These are phyloP conservation scores for Hofmannophila pseudospretella DNA, from an alignment of 2,888 invertebrate species.

Conservation along the genomic window DNA sequence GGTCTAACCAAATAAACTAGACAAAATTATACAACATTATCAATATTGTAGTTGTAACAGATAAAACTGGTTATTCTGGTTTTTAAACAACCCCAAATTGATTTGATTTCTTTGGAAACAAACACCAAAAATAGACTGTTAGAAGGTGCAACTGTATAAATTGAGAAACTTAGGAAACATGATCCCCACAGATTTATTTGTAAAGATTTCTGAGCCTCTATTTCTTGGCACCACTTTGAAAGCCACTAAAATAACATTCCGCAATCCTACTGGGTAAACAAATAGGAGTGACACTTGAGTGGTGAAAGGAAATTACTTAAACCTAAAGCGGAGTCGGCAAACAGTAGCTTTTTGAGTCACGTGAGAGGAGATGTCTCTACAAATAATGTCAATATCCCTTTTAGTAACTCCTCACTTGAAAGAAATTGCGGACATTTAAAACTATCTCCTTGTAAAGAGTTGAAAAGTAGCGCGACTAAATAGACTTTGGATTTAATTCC, in stretches of 20 bases:
- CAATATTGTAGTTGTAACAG: not conserved
- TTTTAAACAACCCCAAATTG: not conserved
- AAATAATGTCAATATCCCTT: slow-evolving; percentile 32
- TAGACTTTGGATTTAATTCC: slow-evolving; percentile 42
- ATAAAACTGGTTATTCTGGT: not conserved
- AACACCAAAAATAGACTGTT: not conserved
- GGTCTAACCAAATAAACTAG: not conserved
- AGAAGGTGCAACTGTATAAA: slow-evolving; percentile 1
- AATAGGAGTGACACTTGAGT: slow-evolving; percentile 40
- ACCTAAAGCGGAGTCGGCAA: slow-evolving; percentile 30
- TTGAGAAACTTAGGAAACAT: slow-evolving; percentile 6
- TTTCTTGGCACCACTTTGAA: slow-evolving; percentile 5
- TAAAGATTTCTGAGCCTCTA: slow-evolving; percentile 2
- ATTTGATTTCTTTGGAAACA: too few species aligned
- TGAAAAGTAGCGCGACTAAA: slow-evolving; percentile 21
- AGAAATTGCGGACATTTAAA: slow-evolving; percentile 19
- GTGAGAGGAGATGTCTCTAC: slow-evolving; percentile 21
- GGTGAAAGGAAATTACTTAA: slow-evolving; percentile 51
- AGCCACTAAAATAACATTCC: slow-evolving; percentile 9
- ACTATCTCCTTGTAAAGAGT: slow-evolving; percentile 18
- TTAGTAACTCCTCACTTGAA: slow-evolving; percentile 18
- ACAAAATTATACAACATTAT: not conserved
- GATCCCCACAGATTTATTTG: slow-evolving; percentile 6
- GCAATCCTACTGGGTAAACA: slow-evolving; percentile 22
- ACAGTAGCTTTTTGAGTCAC: slow-evolving; percentile 33